A percentile compares a stretch with the other conserved stretches of the same genome.
Conservation (phyloP, 2,888 invertebrate species). For the Odontocolon sp. region DNA sequence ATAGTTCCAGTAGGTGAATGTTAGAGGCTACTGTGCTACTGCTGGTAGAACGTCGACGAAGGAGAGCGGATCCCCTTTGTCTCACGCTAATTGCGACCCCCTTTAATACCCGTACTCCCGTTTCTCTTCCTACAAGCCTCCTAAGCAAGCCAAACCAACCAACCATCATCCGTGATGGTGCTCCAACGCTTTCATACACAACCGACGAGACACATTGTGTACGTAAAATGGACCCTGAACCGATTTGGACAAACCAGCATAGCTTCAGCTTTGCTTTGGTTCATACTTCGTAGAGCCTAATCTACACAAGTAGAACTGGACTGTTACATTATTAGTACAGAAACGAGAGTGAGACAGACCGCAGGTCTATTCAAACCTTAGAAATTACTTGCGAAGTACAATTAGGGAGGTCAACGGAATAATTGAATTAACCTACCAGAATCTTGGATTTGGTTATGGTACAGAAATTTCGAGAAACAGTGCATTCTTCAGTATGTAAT, state of each 20-base stretch:
- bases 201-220: constrained; percentile 35
- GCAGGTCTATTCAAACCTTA: constrained; percentile 24
- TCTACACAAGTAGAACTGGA: background rate
- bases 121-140: constrained; percentile 8
- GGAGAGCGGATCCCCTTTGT: constrained; percentile 49
- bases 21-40: constrained; percentile 22
- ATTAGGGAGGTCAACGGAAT: background rate
- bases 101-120: constrained; percentile 21
- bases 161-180: too few species aligned
- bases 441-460: too few species aligned
- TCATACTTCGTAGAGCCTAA: background rate
- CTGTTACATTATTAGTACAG: constrained; percentile 19
- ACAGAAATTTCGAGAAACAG: too few species aligned
- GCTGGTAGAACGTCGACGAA: constrained; percentile 21
- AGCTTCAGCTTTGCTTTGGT: constrained; percentile 8
- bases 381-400: constrained; percentile 1
- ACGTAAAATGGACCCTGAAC: constrained; percentile 41
- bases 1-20: constrained; percentile 34
- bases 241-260: constrained; percentile 15
- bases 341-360: background rate
- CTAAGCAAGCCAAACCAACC: constrained; percentile 15
- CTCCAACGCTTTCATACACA: constrained; percentile 35
- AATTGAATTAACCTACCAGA: background rate
- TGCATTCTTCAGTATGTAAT: too few species aligned
- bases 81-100: constrained; percentile 52